Conservation (phyloP, 2,888 invertebrate genomes). For the Acleris cristana region DNA sequence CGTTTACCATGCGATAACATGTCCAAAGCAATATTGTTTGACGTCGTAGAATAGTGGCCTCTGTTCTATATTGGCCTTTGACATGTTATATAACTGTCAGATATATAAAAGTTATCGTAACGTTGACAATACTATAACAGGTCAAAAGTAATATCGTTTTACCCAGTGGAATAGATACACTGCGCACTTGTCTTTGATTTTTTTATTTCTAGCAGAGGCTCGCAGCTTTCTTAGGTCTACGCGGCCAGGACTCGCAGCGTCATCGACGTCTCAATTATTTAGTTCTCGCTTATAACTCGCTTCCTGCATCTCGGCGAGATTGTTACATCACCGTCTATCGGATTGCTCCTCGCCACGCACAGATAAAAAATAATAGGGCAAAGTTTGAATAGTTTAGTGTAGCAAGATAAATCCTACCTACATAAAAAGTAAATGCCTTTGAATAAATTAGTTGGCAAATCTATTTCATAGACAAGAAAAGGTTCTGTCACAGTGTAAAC, state of each 20-base stretch:
- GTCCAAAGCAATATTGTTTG: no score
- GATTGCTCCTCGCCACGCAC: conserved; percentile 9
- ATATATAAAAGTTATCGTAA: no score
- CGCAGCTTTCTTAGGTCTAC: conserved; percentile 40
- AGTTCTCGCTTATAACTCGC: conserved; percentile 60
- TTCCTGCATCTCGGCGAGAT: conserved; percentile 49
- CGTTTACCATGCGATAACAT: no score
- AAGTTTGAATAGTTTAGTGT: conserved; percentile 1
- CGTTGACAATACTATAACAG: no score
- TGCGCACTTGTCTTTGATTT: conserved; percentile 14
- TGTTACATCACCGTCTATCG: conserved; percentile 26
- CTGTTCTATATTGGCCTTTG: no score
- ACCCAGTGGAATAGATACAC: not conserved
- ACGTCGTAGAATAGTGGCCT: no score
- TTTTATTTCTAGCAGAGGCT: conserved; percentile 9
- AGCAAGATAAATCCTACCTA: not conserved
- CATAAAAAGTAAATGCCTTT: no score
- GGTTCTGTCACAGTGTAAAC: no score
- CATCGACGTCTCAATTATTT: conserved; percentile 64
- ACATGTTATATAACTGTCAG: no score
- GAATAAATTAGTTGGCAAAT: no score
- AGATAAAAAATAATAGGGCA: conserved; percentile 6
- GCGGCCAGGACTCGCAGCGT: conserved; percentile 49
- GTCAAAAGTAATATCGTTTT: no score
- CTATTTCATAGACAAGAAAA: no score